A percentile compares a stretch with the other conserved stretches of the same genome.
Evolutionary conservation across 2,888 invertebrate species (phyloP).

Genomic region (Neoscelio sp.): DNA sequence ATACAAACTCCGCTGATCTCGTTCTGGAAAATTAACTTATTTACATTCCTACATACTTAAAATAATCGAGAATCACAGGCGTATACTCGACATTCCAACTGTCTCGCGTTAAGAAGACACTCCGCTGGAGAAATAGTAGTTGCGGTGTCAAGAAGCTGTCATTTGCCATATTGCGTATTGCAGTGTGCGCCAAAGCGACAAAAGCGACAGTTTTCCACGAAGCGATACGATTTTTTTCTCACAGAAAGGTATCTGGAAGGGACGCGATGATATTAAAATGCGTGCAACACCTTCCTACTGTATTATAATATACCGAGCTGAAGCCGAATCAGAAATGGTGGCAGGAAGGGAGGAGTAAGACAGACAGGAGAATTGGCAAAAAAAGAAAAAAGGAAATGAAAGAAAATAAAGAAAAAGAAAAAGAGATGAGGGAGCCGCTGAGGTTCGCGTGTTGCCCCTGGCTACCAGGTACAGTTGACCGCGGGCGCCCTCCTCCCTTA

Average conservation of each 20-base stretch:
- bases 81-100: conserved; percentile 56
- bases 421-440: conserved; percentile 47
- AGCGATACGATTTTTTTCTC: conserved; percentile 4
- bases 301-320: conserved; percentile 27
- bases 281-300: conserved; percentile 56
- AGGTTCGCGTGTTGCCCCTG: conserved; percentile 77
- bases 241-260: too few relatives aligned
- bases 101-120: conserved; percentile 46
- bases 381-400: conserved; percentile 56
- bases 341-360: conserved; percentile 43
- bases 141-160: conserved; percentile 41
- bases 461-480: conserved; percentile 74
- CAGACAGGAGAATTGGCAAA: conserved; percentile 55
- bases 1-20: too few relatives aligned
- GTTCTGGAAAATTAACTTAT: conserved; percentile 53
- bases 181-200: not conserved
- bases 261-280: conserved; percentile 33
- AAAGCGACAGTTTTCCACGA: conserved; percentile 39
- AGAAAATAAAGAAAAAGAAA: conserved; percentile 58
- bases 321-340: conserved; percentile 42
- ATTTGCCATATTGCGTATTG: conserved; percentile 30
- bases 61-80: conserved; percentile 43
- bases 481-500: conserved; percentile 74
- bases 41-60: conserved; percentile 58
- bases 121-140: conserved; percentile 40